These are phyloP conservation scores for Mongoloraphidia duomilia DNA, from an alignment of 2,888 invertebrate genomes.

Conservation along the genomic window DNA sequence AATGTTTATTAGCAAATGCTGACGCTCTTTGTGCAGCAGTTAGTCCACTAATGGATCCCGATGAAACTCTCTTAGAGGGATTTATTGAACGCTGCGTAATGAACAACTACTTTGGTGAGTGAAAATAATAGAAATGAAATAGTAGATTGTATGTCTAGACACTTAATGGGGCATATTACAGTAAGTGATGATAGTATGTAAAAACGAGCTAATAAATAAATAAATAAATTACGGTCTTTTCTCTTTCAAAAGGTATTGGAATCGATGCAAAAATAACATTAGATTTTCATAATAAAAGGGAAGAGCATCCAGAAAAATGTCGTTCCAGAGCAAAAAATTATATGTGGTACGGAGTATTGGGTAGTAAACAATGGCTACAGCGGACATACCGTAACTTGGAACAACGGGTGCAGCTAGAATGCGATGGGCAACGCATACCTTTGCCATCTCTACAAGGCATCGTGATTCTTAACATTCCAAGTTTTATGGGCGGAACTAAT, in stretches of 20 bases:
- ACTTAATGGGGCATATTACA: too few species aligned
- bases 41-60: constrained; percentile 88
- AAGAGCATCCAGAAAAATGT: constrained; percentile 94
- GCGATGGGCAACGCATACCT: constrained; percentile 91
- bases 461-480: constrained; percentile 91
- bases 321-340: constrained; percentile 87
- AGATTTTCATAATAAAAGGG: constrained; percentile 93
- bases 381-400: constrained; percentile 93
- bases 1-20: constrained; percentile 88
- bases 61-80: constrained; percentile 74
- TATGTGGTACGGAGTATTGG: constrained; percentile 84
- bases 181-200: too few species aligned
- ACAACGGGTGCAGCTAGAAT: constrained; percentile 87
- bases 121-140: not conserved
- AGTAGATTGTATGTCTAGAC: too few species aligned
- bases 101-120: constrained; percentile 85
- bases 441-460: constrained; percentile 92
- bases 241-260: constrained; percentile 50
- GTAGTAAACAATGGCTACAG: constrained; percentile 68
- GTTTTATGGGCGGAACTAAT: constrained; percentile 97
- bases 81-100: constrained; percentile 90
- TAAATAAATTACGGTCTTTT: too few species aligned
- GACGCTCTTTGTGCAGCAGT: constrained; percentile 93
- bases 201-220: too few species aligned
- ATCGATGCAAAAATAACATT: constrained; percentile 95